Conservation (phyloP, 2,888 invertebrate genomes). For the Saturnia pavonia region DNA sequence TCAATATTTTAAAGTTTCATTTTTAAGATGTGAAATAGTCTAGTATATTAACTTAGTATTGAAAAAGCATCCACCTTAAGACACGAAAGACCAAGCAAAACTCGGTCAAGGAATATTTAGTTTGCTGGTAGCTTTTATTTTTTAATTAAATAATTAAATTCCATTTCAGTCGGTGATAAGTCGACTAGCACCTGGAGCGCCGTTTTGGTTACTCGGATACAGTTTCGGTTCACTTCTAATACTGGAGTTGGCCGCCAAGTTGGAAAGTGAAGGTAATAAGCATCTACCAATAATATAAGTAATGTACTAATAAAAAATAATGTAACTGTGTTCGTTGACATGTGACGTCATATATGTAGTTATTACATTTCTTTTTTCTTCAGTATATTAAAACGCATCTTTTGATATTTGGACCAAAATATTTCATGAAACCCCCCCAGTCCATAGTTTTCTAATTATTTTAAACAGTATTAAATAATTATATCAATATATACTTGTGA, state of each 20-base stretch:
- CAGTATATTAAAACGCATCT: no score
- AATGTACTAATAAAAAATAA: no score
- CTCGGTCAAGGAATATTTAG: neutral
- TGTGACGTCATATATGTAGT: no score
- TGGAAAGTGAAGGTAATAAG: slow-evolving; percentile 86
- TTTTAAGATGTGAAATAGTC: neutral
- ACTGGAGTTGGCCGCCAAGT: slow-evolving; percentile 86
- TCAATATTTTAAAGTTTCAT: neutral
- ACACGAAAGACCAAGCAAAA: no score
- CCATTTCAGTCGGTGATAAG: slow-evolving; percentile 81
- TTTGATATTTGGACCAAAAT: no score
- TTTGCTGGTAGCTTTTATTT: neutral
- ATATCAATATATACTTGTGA: neutral
- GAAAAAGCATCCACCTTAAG: neutral
- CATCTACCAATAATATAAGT: no score
- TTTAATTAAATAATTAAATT: neutral
- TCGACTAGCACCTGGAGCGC: slow-evolving; percentile 81
- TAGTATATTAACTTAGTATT: neutral
- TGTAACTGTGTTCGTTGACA: no score
- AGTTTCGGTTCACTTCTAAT: slow-evolving; percentile 92
- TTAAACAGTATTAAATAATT: neutral
- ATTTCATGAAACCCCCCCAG: neutral
- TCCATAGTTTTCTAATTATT: neutral
- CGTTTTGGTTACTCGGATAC: slow-evolving; percentile 91
- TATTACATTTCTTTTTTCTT: no score